phyloP scores from a whole-genome alignment of 2,113 vertebrate genomes.

The Gobio gobio region DNA sequence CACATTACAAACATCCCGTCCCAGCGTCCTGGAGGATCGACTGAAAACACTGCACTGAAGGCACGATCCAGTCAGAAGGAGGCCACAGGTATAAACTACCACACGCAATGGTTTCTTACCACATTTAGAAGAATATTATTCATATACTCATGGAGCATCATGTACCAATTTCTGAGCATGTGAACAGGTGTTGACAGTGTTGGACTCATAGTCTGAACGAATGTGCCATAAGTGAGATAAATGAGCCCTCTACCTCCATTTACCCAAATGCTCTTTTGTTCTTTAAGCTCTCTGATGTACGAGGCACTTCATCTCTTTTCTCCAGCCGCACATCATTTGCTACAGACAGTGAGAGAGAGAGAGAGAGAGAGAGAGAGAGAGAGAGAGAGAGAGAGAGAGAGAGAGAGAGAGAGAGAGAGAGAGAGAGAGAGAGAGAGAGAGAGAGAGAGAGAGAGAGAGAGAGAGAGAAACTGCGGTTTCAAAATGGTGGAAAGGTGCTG shows the following conservation, averaged over 20 bases:
- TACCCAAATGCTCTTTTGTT: conserved; percentile 15
- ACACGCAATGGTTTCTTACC: not conserved
- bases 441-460: not conserved
- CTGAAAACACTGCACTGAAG: not conserved
- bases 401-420: not conserved
- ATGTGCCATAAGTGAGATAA: conserved; percentile 26
- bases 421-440: not conserved
- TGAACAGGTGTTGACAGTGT: not conserved
- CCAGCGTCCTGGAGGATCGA: not conserved
- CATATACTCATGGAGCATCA: not conserved
- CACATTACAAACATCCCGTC: not conserved
- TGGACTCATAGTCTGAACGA: not conserved
- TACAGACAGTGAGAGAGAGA: not conserved
- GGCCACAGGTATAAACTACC: not conserved
- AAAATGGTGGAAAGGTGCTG: not conserved
- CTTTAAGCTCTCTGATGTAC: conserved; percentile 15
- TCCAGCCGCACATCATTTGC: not conserved
- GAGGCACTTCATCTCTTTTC: conserved; percentile 5
- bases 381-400: too few species aligned
- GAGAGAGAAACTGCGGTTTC: not conserved
- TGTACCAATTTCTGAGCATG: not conserved
- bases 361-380: not conserved
- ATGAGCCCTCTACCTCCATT: conserved; percentile 9
- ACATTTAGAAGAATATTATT: conserved; percentile 10
- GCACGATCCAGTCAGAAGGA: not conserved